Evolutionary conservation across 2,113 vertebrate species (phyloP).

Genomic region (Chaetodon trifascialis): DNA sequence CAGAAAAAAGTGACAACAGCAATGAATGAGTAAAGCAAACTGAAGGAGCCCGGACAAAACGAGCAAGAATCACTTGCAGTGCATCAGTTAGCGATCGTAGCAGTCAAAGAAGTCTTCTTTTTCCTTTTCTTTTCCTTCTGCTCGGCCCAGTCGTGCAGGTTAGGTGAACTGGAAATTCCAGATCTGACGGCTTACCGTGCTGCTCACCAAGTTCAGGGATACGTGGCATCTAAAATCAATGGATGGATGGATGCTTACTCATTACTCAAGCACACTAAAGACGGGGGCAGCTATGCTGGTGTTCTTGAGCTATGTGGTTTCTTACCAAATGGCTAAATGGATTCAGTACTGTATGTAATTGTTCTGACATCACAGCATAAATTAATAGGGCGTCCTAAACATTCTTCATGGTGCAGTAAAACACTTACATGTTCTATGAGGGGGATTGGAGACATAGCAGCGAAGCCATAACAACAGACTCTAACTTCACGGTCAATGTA

Average conservation of each 20-base stretch:
- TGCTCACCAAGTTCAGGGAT: neutral
- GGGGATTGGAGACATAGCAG: neutral
- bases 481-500: slow-evolving; percentile 22
- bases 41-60: neutral
- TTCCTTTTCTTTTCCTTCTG: neutral
- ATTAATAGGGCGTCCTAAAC: slow-evolving; percentile 15
- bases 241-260: neutral
- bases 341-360: neutral
- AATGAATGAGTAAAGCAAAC: neutral
- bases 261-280: neutral
- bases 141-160: neutral
- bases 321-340: neutral
- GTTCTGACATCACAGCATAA: neutral
- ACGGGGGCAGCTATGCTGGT: neutral
- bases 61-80: neutral
- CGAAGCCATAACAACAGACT: slow-evolving; percentile 6
- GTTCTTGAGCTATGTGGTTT: neutral
- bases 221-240: neutral
- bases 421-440: neutral
- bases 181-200: too few relatives aligned
- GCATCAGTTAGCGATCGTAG: neutral
- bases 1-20: neutral
- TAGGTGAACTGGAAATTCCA: neutral
- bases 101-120: too few relatives aligned
- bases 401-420: slow-evolving; percentile 13